Evolutionary conservation across 2,113 vertebrate species (phyloP), one percentile per base, ranked within the genome.

Genomic region (Balaeniceps rex): DNA sequence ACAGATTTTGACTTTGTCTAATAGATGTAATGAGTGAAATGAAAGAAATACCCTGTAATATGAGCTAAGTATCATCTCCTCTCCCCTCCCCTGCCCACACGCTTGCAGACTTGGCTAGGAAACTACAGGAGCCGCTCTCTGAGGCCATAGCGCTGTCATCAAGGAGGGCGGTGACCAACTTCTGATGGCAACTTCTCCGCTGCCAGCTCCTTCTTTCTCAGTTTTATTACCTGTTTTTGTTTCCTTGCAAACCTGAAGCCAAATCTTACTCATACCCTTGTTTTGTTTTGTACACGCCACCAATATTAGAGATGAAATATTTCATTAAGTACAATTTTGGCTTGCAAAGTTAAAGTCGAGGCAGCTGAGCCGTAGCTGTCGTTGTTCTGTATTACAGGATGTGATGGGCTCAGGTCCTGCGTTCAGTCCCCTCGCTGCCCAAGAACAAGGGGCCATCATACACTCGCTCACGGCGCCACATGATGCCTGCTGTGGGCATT

Each of bases 401-500:
- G n/a, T 6, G 70, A 11, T 25, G 49, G 44, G 10, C 52, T 65
- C 44, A 1, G 52, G 52, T 40, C 36, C 57, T 36, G 42, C 51
- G 6, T 33, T 19, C 29, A 5, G 33, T 13, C 40, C 31, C 38
- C 23, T 31, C 16, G 0, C 28, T 15, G 19, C 19, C 15, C 19
- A 34, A 40, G 66, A 31, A 14, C 31, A 10, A 49, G 65, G 49
- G 29, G 47, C 31, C 3, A 2, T 26, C 26, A 2, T 5, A 8
- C 40, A 2, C 47, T 40, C 7, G 3, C 55, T 40, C 11, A n/a
- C 4, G 4, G 29, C 2, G 0, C 4, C 3, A 24, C 3, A 0
- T 11, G 29, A n/a, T 3, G 17, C 51, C 44, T 34, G 40, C 49
- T 1, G 1, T 17, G 77, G 38, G 46, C 60, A 4, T 33, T 16